phyloP scores from a whole-genome alignment of 2,113 vertebrate species.

The Vimba vimba region DNA sequence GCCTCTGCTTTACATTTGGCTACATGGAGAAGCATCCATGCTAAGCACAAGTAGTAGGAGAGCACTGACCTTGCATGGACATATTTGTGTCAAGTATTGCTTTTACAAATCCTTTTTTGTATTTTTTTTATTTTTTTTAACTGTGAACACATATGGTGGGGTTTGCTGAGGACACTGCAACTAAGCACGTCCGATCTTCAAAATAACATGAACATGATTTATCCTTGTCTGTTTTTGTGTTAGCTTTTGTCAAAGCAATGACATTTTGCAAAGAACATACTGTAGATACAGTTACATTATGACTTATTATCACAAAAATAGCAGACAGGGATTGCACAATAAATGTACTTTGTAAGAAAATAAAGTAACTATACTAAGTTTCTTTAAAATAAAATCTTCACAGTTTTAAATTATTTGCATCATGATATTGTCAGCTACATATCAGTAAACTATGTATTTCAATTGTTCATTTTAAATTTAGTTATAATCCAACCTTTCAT shows the following conservation, averaged over 20 bases:
- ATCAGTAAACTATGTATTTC: slow-evolving; percentile 58
- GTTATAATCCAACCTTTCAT: slow-evolving; percentile 27
- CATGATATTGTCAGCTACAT: slow-evolving; percentile 51
- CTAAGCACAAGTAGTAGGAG: slow-evolving; percentile 14
- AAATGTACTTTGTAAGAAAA: slow-evolving; percentile 77
- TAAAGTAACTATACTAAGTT: slow-evolving; percentile 70
- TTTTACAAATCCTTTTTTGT: slow-evolving; percentile 13
- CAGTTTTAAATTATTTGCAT: slow-evolving; percentile 62
- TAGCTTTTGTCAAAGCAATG: background rate
- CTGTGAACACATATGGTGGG: background rate
- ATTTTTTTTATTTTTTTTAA: slow-evolving; percentile 5
- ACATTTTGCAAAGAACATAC: background rate
- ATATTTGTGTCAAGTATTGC: slow-evolving; percentile 50
- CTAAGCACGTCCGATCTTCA: background rate
- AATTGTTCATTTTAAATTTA: slow-evolving; percentile 48
- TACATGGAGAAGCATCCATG: slow-evolving; percentile 39
- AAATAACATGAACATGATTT: slow-evolving; percentile 4
- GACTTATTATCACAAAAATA: slow-evolving; percentile 64
- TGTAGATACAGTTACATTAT: slow-evolving; percentile 1
- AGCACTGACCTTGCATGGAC: slow-evolving; percentile 20
- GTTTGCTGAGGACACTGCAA: background rate
- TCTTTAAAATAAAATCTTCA: slow-evolving; percentile 71
- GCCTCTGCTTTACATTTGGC: slow-evolving; percentile 42
- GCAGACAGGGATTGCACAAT: slow-evolving; percentile 69
- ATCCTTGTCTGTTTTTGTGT: slow-evolving; percentile 16